A percentile compares a stretch with the other conserved stretches of the same genome.
phyloP scores from a whole-genome alignment of 1,140 invertebrate species.

The Saccostrea cuccullata region DNA sequence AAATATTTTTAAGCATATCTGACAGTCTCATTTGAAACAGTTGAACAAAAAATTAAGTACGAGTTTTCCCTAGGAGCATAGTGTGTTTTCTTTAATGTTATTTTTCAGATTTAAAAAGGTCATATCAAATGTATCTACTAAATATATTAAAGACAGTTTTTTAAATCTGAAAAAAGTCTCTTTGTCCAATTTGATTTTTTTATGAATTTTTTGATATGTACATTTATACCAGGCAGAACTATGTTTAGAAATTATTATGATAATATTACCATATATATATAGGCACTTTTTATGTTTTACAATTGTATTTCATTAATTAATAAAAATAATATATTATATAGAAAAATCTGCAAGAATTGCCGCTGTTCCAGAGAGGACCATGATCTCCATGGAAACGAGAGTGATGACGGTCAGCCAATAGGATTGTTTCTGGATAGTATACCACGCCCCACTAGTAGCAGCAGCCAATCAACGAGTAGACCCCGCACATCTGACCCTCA shows the following conservation, averaged over 20 bases:
- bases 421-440: slow-evolving; percentile 63
- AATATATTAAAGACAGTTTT: too few relatives aligned
- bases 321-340: slow-evolving; percentile 73
- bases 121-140: too few relatives aligned
- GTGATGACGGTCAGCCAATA: slow-evolving; percentile 67
- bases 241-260: neutral
- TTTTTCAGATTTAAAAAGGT: too few relatives aligned
- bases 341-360: slow-evolving; percentile 86
- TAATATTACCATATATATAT: neutral
- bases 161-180: too few relatives aligned
- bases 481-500: slow-evolving; percentile 46
- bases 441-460: slow-evolving; percentile 46
- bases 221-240: neutral
- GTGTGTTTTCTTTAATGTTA: too few relatives aligned
- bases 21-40: too few relatives aligned
- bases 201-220: too few relatives aligned
- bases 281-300: neutral
- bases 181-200: too few relatives aligned
- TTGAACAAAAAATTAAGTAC: too few relatives aligned
- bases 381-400: slow-evolving; percentile 79
- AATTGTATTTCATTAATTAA: neutral
- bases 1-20: too few relatives aligned
- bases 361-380: slow-evolving; percentile 85
- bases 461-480: slow-evolving; percentile 45
- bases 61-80: too few relatives aligned